Evolutionary conservation across 2,888 invertebrate genomes (phyloP).

Genomic region (Noctua fimbriata): DNA sequence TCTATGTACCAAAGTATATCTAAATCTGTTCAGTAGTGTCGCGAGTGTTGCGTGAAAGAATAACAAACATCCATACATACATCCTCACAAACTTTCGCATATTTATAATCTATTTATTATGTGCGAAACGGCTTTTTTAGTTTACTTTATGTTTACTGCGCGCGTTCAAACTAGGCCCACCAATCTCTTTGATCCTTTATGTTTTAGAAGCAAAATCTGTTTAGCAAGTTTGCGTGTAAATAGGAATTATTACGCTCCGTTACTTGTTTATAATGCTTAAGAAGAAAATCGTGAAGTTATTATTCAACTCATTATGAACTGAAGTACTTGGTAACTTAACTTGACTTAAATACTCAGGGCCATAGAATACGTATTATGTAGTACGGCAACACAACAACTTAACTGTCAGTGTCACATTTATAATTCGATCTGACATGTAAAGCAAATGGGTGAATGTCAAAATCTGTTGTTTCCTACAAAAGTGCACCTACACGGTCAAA

Average conservation of each 20-base stretch:
- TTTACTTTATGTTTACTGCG: background rate
- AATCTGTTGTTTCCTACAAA: background rate
- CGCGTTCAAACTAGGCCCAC: background rate
- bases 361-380: background rate
- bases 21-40: too few relatives aligned
- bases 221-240: conserved; percentile 35
- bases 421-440: background rate
- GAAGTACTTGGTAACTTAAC: background rate
- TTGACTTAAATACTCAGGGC: background rate
- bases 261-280: conserved; percentile 1
- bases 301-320: background rate
- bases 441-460: background rate
- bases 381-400: background rate
- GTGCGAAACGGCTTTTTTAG: background rate
- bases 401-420: background rate
- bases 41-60: too few relatives aligned
- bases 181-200: background rate
- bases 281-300: background rate
- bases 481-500: background rate
- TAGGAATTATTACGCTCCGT: conserved; percentile 32
- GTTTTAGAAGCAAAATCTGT: conserved; percentile 21
- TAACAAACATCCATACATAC: too few relatives aligned
- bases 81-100: too few relatives aligned
- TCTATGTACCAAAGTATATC: too few relatives aligned
- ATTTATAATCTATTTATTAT: too few relatives aligned